phyloP scores from a whole-genome alignment of 1,140 invertebrate genomes.

The Rhizoglyphus robini region DNA sequence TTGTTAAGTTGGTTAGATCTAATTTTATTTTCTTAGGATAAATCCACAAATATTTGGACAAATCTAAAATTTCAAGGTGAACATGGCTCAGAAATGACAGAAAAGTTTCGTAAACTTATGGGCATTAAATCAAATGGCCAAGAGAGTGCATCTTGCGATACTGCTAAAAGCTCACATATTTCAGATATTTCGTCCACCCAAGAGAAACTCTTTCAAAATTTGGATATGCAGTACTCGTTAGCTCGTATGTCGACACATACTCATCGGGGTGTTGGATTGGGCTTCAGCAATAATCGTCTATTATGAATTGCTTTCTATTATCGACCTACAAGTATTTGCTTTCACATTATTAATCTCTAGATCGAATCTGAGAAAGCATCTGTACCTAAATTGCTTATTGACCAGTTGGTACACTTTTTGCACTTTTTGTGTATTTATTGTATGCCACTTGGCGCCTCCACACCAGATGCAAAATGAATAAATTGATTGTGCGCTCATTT shows the following conservation, averaged over 20 bases:
- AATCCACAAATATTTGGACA: constrained; percentile 46
- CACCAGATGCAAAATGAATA: no score
- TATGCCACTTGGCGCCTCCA: no score
- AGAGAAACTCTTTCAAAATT: constrained; percentile 73
- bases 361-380: no score
- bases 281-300: constrained; percentile 37
- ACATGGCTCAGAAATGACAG: constrained; percentile 71
- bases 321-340: no score
- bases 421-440: no score
- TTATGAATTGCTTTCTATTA: neutral
- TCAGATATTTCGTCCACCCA: constrained; percentile 51
- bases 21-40: neutral
- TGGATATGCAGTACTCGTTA: constrained; percentile 88
- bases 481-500: neutral
- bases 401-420: no score
- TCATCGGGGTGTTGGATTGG: constrained; percentile 76
- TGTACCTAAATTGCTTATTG: no score
- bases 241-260: constrained; percentile 83
- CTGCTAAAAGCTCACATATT: neutral
- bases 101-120: constrained; percentile 91
- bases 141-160: neutral
- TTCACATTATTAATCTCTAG: no score
- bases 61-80: constrained; percentile 71
- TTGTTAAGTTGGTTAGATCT: neutral
- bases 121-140: constrained; percentile 58